Evolutionary conservation across 2,888 invertebrate genomes (phyloP), one percentile per base, ranked within the genome.

Genomic region (Bhutanitis thaidina): DNA sequence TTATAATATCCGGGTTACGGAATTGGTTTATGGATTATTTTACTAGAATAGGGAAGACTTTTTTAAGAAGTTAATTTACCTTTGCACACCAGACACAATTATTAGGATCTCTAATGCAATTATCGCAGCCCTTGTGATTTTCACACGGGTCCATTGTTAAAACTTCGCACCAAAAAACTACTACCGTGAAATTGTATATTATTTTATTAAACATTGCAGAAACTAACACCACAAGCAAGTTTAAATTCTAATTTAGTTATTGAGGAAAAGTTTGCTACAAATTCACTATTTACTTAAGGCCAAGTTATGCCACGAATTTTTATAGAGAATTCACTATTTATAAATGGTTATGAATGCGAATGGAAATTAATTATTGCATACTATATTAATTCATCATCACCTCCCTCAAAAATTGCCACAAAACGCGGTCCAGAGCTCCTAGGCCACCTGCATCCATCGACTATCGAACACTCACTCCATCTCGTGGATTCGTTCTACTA

Each of bases 61-160:
- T n/a, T n/a, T 20, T 20, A 27, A 7, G 2, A 27, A 27, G 7
- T 27, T 8, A 27, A 27, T 27, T 49, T 44, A 80, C 86, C 61
- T 52, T 52, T 25, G 75, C 62, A 58, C 86, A 86, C 83, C 83
- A 86, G 7, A 67, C 71, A 49, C 86, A 86, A 3, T 65, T 43
- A 30, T 57, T 62, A 0, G 69, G 30, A 52, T 80, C 72, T 25
- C 51, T 65, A 20, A 87, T 77, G 50, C 86, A 87, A 8, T 70
- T 67, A n/a, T 64, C 54, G 54, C 86, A 86, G 1, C 63, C 73
- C 4, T 45, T 58, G 27, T 66, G 69, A 2, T 57, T 54, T 20
- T 65, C 63, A 60, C 83, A 84, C 4, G 51, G 30, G 41, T 62
- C 60, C 12, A 54, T 48, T 15, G 38, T 38, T 38, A 62, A 56